Evolutionary conservation across 1,140 invertebrate genomes (phyloP), one percentile per base, ranked within the genome.

Genomic region (Aphaenogaster ashmeadi): DNA sequence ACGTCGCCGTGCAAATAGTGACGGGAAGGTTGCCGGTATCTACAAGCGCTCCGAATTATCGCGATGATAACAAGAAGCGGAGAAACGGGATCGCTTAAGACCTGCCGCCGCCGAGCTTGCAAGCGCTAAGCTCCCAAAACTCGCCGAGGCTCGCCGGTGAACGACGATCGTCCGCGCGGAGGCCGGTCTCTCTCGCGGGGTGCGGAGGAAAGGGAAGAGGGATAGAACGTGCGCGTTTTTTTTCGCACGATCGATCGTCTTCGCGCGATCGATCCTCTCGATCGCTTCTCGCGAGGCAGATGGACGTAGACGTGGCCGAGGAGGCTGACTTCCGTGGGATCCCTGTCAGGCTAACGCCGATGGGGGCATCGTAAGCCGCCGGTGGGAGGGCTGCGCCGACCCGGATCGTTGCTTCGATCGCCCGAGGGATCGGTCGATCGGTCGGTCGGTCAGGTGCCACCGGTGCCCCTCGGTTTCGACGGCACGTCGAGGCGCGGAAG

Each of bases 281-380:
- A 67, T 67, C 64, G 38, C n/a, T 6, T 18, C 18, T 74, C 6
- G 56, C 27, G 74, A 27, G 71, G 27, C 83, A 66, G 54, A 86
- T 79, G 83, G 74, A 86, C 75, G 38, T 79, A 79, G 60, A 79
- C 54, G n/a, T 84, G 15, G 56, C 41, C 41, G 41, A 90, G 84
- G 86, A 66, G 71, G 75, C 86, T 77, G 38, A 91, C 71, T 90
- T 87, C 77, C 86, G 87, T 71, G 71, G 91, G 41, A 47, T 33
- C 18, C 4, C 67, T 13, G 36, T 0, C 58, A 54, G 9, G 7
- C 9, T n/a, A 2, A 33, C 60, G 44, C 75, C 79, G 75, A 90
- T 90, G 89, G 89, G 74, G 69, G 54, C 60, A 5, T 79, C 58
- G 41, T 90, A 84, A 64, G 71, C 13, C 21, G 62, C 18, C 62